Percentiles rank a stretch among this genome's conserved stretches.
These are phyloP conservation scores for Auanema freiburgensis DNA, from an alignment of 2,888 invertebrate genomes.

Conservation along the genomic window DNA sequence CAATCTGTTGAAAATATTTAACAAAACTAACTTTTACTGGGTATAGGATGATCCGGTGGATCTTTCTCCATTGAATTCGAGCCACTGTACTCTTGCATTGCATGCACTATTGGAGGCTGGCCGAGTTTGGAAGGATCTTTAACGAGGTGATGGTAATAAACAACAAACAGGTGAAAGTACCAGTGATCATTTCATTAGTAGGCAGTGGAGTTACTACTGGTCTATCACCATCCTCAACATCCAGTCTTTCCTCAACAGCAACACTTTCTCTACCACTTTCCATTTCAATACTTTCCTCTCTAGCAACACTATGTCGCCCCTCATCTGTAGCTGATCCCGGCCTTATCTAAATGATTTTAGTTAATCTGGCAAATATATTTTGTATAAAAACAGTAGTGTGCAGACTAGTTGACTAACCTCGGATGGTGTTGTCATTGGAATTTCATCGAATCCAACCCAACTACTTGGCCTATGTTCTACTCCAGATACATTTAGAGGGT, in stretches of 20 bases:
- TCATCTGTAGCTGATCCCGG: slow-evolving; percentile 1
- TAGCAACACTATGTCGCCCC: not conserved
- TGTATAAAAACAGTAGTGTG: not conserved
- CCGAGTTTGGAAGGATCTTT: slow-evolving; percentile 18
- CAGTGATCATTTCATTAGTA: slow-evolving; percentile 23
- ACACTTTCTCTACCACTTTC: slow-evolving; percentile 17
- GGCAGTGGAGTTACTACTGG: slow-evolving; percentile 20
- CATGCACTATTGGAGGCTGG: slow-evolving; percentile 17
- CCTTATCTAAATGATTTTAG: not conserved
- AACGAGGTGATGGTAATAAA: not conserved
- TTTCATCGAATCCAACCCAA: slow-evolving; percentile 33
- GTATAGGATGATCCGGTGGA: no score
- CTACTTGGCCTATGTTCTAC: slow-evolving; percentile 6
- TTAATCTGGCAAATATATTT: not conserved
- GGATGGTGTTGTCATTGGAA: slow-evolving; percentile 24
- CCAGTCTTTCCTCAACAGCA: slow-evolving; percentile 20
- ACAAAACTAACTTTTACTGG: no score
- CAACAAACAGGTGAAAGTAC: slow-evolving; percentile 1
- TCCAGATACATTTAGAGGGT: slow-evolving; percentile 15
- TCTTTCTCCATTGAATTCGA: no score
- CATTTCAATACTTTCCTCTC: slow-evolving; percentile 21
- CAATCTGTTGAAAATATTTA: no score
- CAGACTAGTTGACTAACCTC: slow-evolving; percentile 5
- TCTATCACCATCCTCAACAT: slow-evolving; percentile 19
- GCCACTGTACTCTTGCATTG: slow-evolving; percentile 15